These are phyloP conservation scores for Grus americana DNA, from an alignment of 2,113 vertebrate genomes.

Conservation along the genomic window DNA sequence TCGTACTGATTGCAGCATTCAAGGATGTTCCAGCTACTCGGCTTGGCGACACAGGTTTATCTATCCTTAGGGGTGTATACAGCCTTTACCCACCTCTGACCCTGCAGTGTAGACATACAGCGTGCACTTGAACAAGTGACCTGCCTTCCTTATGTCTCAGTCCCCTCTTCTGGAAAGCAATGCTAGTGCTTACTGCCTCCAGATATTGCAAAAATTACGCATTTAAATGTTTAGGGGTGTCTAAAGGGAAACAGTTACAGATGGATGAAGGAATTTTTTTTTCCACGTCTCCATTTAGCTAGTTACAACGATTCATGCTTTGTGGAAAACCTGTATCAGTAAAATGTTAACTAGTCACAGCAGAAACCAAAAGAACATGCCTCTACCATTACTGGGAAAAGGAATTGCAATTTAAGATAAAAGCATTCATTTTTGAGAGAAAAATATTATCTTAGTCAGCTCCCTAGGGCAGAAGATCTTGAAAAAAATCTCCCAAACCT, in stretches of 20 bases:
- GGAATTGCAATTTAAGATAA: background rate
- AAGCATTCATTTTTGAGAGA: background rate
- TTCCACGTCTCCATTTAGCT: background rate
- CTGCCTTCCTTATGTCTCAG: background rate
- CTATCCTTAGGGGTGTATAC: background rate
- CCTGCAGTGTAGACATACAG: background rate
- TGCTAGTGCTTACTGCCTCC: background rate
- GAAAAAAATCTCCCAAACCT: background rate
- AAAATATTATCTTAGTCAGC: background rate
- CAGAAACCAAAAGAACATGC: background rate
- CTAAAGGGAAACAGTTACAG: background rate
- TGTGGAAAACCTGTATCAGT: background rate
- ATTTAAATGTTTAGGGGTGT: background rate
- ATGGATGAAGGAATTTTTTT: background rate
- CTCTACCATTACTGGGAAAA: background rate
- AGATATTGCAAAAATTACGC: background rate
- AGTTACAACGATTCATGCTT: background rate
- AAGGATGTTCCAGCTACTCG: background rate
- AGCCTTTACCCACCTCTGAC: background rate
- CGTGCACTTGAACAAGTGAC: background rate
- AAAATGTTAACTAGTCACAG: background rate
- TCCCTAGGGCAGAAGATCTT: background rate
- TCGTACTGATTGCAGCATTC: background rate
- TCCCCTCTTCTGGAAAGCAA: background rate
- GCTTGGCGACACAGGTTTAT: background rate